Conservation (phyloP, 2,113 vertebrate genomes). For the Mus pahari region DNA sequence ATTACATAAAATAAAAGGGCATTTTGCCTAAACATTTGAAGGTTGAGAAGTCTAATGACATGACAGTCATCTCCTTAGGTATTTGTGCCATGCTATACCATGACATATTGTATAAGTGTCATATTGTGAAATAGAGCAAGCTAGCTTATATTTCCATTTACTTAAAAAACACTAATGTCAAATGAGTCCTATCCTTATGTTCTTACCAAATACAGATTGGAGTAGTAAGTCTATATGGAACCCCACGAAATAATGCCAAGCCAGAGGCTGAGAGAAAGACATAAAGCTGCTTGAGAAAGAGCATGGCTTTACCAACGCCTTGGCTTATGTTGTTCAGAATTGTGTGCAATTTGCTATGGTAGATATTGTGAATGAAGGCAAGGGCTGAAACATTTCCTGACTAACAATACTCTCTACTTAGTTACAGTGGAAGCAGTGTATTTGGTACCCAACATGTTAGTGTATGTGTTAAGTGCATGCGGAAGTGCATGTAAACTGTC, state of each 20-base stretch:
- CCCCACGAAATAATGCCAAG: too few relatives aligned
- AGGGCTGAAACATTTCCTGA: neutral
- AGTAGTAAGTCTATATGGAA: neutral
- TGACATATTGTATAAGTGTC: neutral
- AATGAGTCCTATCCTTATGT: neutral
- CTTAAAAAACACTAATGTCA: neutral
- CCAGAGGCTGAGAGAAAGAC: neutral
- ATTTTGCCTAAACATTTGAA: neutral
- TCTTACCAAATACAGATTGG: neutral
- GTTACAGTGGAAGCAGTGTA: neutral
- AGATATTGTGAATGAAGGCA: neutral
- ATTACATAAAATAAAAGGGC: neutral
- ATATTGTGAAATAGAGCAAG: neutral
- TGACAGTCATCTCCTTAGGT: neutral
- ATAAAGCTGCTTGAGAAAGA: neutral
- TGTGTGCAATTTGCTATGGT: neutral
- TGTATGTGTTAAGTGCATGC: neutral
- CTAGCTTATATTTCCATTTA: neutral
- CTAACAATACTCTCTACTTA: neutral
- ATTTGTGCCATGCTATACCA: neutral
- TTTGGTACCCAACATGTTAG: neutral
- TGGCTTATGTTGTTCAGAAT: neutral
- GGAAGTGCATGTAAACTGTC: neutral
- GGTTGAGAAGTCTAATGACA: neutral
- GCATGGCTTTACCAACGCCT: neutral